Evolutionary conservation across 2,888 invertebrate species (phyloP).

Genomic region (Plusia festucae): DNA sequence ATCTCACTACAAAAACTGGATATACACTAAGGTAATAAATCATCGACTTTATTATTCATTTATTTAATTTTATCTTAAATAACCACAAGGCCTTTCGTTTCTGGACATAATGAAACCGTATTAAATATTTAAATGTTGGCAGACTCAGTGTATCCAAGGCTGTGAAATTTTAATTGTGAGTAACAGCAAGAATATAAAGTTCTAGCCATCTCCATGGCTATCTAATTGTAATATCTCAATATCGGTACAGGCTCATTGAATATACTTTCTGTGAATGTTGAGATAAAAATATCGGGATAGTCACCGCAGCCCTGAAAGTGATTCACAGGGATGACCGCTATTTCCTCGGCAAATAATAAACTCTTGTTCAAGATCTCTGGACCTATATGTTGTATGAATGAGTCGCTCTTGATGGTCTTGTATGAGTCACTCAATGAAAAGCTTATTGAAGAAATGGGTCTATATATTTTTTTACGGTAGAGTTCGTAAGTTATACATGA

Average conservation of each 20-base stretch:
- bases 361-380: conserved; percentile 25
- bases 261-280: not conserved
- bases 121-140: not conserved
- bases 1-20: conserved; percentile 16
- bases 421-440: conserved; percentile 38
- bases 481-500: not conserved
- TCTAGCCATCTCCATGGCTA: too few relatives aligned
- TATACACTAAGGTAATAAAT: not conserved
- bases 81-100: conserved; percentile 18
- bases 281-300: conserved; percentile 20
- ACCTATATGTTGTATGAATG: conserved; percentile 45
- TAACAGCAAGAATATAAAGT: not conserved
- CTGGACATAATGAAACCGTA: not conserved
- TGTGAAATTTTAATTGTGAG: not conserved
- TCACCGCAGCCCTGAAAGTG: conserved; percentile 35
- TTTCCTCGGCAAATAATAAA: conserved; percentile 40
- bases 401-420: conserved; percentile 28
- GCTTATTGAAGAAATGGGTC: conserved; percentile 14
- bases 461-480: conserved; percentile 6
- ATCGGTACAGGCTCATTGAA: not conserved
- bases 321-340: conserved; percentile 27
- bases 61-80: conserved; percentile 16
- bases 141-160: not conserved
- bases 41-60: not conserved
- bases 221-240: not conserved